A percentile compares a stretch with the other conserved stretches of the same genome.
phyloP scores from a whole-genome alignment of 2,113 vertebrate genomes.

The Pachyramphus minor region DNA sequence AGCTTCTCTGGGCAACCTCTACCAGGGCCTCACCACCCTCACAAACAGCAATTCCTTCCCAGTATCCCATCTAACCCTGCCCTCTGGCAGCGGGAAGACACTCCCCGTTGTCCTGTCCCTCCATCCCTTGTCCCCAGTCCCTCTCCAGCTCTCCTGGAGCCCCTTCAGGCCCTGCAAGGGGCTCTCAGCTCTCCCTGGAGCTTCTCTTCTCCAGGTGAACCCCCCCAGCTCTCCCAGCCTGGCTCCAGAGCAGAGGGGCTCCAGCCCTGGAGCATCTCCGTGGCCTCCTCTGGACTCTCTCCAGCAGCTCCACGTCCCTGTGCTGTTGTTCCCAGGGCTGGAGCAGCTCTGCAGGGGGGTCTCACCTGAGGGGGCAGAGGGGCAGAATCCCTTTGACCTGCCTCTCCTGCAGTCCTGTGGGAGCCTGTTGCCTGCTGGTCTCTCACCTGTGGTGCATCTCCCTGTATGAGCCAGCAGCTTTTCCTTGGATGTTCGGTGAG shows the following conservation, averaged over 20 bases:
- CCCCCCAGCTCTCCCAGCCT: not conserved
- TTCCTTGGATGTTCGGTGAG: not conserved
- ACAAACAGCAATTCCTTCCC: not conserved
- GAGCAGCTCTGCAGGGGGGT: not conserved
- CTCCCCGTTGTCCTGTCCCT: not conserved
- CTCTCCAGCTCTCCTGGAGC: not conserved
- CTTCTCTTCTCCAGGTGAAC: not conserved
- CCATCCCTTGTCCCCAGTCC: not conserved
- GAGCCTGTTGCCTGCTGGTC: not conserved
- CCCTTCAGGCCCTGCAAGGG: not conserved
- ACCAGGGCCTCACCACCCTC: not conserved
- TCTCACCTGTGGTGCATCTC: rapidly evolving
- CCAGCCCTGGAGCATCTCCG: not conserved
- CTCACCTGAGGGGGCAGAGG: not conserved
- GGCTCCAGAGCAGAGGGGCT: not conserved
- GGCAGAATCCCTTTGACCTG: not conserved
- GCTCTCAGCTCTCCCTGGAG: not conserved
- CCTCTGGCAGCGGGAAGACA: not conserved
- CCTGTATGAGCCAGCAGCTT: not conserved
- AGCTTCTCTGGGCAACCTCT: not conserved
- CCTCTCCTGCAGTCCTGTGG: not conserved
- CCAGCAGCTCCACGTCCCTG: not conserved
- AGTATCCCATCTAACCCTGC: not conserved
- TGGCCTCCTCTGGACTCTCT: not conserved
- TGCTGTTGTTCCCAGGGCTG: not conserved